phyloP scores from a whole-genome alignment of 2,113 vertebrate species.

The Tympanuchus pallidicinctus region DNA sequence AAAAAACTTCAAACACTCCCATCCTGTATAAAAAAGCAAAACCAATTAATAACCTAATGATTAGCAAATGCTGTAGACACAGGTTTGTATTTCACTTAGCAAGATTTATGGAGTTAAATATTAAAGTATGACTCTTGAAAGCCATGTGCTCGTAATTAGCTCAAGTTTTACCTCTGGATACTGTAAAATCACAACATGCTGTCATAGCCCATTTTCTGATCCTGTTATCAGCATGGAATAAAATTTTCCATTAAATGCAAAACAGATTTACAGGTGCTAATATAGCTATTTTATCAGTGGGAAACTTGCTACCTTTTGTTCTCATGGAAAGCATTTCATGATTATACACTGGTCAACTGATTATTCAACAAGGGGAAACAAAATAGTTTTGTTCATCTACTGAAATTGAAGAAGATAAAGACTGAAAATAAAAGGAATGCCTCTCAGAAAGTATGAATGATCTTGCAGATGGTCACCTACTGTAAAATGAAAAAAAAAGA shows the following conservation, averaged over 20 bases:
- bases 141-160: constrained; percentile 80
- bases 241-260: constrained; percentile 68
- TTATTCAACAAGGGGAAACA: not conserved
- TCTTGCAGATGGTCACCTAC: not conserved
- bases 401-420: not conserved
- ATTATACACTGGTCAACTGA: not conserved
- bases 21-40: constrained; percentile 59
- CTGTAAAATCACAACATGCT: constrained; percentile 78
- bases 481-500: not conserved
- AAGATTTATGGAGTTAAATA: constrained; percentile 71
- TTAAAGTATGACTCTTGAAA: constrained; percentile 67
- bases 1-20: constrained; percentile 12
- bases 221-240: constrained; percentile 76
- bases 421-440: not conserved
- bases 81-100: constrained; percentile 63
- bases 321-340: constrained; percentile 10
- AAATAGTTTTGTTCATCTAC: not conserved
- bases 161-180: constrained; percentile 73
- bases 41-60: constrained; percentile 71
- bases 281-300: constrained; percentile 55
- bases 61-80: constrained; percentile 71
- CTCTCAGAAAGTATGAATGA: not conserved
- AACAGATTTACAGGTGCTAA: constrained; percentile 78
- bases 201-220: constrained; percentile 72
- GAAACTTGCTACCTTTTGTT: constrained; percentile 73